phyloP scores from a whole-genome alignment of 2,888 invertebrate species.

The Callyntrura sp. region DNA sequence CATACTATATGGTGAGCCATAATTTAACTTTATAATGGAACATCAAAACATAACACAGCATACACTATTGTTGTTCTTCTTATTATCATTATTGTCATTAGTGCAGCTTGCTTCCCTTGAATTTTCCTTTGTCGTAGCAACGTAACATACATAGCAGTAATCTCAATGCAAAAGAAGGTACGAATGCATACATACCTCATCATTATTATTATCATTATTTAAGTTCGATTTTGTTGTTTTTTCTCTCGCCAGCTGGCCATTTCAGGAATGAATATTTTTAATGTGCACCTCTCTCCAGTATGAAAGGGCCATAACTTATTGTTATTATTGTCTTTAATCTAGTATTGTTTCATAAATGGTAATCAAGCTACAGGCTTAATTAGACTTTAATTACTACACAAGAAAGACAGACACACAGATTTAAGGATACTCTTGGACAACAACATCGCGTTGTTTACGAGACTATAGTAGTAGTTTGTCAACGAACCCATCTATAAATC shows the following conservation, averaged over 20 bases:
- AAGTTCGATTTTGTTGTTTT: slow-evolving; percentile 20
- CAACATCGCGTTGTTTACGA: neutral
- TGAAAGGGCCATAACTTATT: slow-evolving; percentile 54
- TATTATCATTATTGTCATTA: neutral
- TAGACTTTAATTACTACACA: slow-evolving; percentile 41
- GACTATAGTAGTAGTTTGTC: slow-evolving; percentile 22
- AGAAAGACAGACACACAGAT: slow-evolving; percentile 62
- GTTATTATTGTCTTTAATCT: slow-evolving; percentile 22
- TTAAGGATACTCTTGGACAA: slow-evolving; percentile 20
- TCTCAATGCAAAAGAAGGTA: slow-evolving; percentile 64
- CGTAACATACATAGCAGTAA: slow-evolving; percentile 1
- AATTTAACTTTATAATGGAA: slow-evolving; percentile 3
- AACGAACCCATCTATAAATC: neutral
- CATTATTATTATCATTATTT: slow-evolving; percentile 11
- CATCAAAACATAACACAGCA: neutral
- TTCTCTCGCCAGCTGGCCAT: slow-evolving; percentile 44
- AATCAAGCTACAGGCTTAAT: slow-evolving; percentile 21
- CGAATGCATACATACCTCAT: slow-evolving; percentile 54
- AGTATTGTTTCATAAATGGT: slow-evolving; percentile 41
- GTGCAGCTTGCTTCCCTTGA: slow-evolving; percentile 31
- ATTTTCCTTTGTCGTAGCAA: slow-evolving; percentile 29
- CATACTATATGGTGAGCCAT: neutral
- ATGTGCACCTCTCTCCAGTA: slow-evolving; percentile 63
- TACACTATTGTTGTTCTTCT: slow-evolving; percentile 2
- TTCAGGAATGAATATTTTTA: slow-evolving; percentile 57